Percentiles rank a stretch among this genome's conserved stretches.
These are phyloP conservation scores for Gymnopithys bicolor DNA, from an alignment of 2,797 vertebrate species.

Conservation along the genomic window DNA sequence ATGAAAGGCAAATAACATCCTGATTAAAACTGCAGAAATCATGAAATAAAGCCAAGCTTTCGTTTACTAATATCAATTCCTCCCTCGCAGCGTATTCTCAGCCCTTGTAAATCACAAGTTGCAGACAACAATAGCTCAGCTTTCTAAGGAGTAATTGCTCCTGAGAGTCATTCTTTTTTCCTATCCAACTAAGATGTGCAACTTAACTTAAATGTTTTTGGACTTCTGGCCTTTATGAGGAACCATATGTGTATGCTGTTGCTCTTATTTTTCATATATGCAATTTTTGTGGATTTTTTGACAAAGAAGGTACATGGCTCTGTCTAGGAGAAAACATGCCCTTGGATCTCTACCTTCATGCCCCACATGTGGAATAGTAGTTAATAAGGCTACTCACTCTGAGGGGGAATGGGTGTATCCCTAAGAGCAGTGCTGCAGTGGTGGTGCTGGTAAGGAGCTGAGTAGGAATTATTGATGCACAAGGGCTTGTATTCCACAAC, in stretches of 20 bases:
- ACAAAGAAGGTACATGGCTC: not conserved
- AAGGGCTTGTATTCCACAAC: not conserved
- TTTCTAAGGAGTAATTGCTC: constrained; percentile 25
- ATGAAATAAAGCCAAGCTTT: constrained; percentile 29
- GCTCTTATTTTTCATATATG: not conserved
- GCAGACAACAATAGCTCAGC: not conserved
- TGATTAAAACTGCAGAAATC: constrained; percentile 1
- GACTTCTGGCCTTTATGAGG: not conserved
- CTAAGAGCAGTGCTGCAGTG: not conserved
- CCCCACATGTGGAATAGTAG: not conserved
- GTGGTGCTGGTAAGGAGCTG: not conserved
- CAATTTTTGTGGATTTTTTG: not conserved
- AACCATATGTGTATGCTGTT: not conserved
- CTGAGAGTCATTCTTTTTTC: constrained; percentile 3
- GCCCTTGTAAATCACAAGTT: constrained; percentile 31
- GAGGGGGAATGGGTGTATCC: not conserved
- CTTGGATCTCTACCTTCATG: not conserved
- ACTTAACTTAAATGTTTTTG: not conserved
- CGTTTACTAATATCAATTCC: not conserved
- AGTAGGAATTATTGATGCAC: not conserved
- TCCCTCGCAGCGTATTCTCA: not conserved
- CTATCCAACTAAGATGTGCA: not conserved
- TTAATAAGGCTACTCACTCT: not conserved
- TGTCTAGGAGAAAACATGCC: not conserved
- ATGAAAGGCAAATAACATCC: not conserved